A percentile compares a stretch with the other conserved stretches of the same genome.
Conservation (phyloP, 2,797 vertebrate species). For the Enteromius anoplus region DNA sequence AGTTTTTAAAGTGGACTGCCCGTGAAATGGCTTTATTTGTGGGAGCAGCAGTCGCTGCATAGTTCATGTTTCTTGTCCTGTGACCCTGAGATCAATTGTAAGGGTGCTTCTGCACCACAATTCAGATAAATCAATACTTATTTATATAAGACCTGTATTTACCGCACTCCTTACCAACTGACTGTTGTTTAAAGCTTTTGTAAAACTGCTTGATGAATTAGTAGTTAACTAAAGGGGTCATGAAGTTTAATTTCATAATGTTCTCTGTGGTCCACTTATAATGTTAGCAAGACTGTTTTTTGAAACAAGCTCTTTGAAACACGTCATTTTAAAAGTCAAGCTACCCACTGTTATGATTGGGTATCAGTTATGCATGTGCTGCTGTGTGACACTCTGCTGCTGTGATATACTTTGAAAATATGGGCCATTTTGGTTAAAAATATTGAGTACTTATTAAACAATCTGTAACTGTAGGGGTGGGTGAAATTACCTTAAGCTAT, state of each 20-base stretch:
- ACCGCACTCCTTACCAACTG: background rate
- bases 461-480: too few species aligned
- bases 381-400: too few species aligned
- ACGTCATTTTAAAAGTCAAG: background rate
- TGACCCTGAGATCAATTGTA: background rate
- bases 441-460: too few species aligned
- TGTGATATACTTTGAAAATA: background rate
- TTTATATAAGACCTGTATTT: background rate
- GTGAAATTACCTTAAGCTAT: too few species aligned
- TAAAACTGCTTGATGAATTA: background rate
- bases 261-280: background rate
- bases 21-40: background rate
- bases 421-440: background rate
- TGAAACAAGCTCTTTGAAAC: background rate
- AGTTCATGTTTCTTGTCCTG: background rate
- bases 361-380: background rate
- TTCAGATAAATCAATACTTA: conserved; percentile 10
- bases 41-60: background rate
- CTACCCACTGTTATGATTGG: background rate
- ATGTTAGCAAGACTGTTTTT: background rate
- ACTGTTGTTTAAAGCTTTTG: conserved; percentile 13
- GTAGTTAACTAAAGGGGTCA: background rate
- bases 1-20: conserved; percentile 1
- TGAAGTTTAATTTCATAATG: background rate
- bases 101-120: background rate